Evolutionary conservation across 2,797 vertebrate genomes (phyloP), one percentile per base, ranked within the genome.

Genomic region (Manis pentadactyla): DNA sequence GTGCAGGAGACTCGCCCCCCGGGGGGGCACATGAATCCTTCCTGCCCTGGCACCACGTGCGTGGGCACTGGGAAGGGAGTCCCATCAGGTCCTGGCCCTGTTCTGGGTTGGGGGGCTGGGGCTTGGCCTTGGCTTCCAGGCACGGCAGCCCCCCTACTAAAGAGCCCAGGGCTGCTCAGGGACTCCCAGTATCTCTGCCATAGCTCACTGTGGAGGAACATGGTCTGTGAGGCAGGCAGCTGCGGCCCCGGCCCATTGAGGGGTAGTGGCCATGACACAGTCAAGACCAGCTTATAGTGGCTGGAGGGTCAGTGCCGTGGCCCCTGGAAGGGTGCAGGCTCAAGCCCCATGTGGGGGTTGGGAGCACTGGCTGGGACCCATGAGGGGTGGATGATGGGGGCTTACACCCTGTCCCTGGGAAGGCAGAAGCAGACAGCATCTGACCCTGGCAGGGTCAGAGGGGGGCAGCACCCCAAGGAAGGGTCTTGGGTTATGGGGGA

Each of bases 111-210:
- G 42, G 7, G 21, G 34, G 10, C 42, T 14, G 25, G 87, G 55
- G 17, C 15, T 0, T 25, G 29, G 42, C 14, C 17, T 61, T 0
- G 5, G 42, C 68, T 63, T 59, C n/a, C 0, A 0, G 66, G 61
- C 37, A 57, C 0, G 2, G 10, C 0, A 25, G 34, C 57, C 34
- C 34, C 7, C 25, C 13, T 14, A 1, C 6, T 17, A 29, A 15
- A 6, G 39, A 64, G 8, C 46, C 18, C 0, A 21, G 49, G 37
- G 42, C 81, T 49, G n/a, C 27, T 13, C 10, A 0, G 4, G 49
- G 25, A n/a, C 31, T 69, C 61, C 64, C 64, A 21, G 13, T 0
- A 11, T 55, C 10, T 37, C 53, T 39, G 57, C 53, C 66, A 31
- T n/a, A 8, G 68, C 55, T 73, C 4, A 0, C 7, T 1, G 34